Percentiles rank a stretch among this genome's conserved stretches.
Evolutionary conservation across 2,797 vertebrate genomes (phyloP).

Genomic region (Falco novaeseelandiae): DNA sequence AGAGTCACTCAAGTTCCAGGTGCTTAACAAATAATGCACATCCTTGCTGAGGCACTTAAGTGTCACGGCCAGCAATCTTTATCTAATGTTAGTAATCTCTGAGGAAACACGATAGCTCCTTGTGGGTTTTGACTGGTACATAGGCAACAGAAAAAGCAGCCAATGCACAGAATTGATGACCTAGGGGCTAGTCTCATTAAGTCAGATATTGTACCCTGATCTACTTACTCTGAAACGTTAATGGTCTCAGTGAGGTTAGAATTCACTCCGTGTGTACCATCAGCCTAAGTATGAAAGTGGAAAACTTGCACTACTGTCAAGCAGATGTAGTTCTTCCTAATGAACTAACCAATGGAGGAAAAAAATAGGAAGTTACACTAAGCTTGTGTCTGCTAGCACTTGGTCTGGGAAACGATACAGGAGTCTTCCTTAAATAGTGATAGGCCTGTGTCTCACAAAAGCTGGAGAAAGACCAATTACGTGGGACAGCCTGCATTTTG

Average conservation of each 20-base stretch:
- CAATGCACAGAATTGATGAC: neutral
- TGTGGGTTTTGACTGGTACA: neutral
- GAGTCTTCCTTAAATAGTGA: neutral
- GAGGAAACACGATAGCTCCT: neutral
- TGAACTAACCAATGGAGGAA: neutral
- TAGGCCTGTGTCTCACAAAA: neutral
- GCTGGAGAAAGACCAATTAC: neutral
- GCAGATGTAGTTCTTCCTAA: neutral
- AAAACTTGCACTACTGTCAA: neutral
- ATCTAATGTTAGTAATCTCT: neutral
- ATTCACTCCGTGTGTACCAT: neutral
- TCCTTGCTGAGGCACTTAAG: neutral
- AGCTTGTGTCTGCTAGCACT: neutral
- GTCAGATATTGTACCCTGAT: conserved; percentile 8
- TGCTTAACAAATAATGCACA: neutral
- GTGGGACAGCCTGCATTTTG: neutral
- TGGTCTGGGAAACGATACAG: neutral
- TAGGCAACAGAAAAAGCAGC: neutral
- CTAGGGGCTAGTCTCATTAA: neutral
- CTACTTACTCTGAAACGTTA: conserved; percentile 10
- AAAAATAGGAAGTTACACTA: neutral
- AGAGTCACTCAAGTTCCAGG: neutral
- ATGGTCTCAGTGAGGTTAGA: conserved; percentile 1
- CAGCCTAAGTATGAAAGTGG: neutral
- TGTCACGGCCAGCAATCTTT: neutral